Evolutionary conservation across 1,140 invertebrate species (phyloP).

Genomic region (Chionoecetes opilio): DNA sequence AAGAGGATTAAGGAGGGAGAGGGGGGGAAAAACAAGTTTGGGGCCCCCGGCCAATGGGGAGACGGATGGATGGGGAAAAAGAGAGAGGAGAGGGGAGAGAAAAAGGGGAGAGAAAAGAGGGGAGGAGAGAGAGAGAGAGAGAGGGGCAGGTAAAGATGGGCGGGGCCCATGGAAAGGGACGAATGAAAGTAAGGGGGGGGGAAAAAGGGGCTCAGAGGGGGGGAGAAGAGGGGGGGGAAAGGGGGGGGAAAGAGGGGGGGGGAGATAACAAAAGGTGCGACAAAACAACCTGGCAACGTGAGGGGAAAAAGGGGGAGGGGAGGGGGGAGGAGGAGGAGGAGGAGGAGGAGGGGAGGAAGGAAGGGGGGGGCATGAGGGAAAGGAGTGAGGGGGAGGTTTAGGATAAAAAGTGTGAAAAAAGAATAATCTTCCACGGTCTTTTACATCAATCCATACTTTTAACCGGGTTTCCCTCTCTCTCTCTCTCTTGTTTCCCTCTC

Average conservation of each 20-base stretch:
- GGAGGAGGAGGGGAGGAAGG: neutral
- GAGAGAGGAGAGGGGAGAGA: neutral
- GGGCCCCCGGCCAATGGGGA: neutral
- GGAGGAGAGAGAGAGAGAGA: conserved; percentile 22
- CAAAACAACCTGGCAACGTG: no score
- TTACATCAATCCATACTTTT: neutral
- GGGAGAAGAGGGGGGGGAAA: neutral
- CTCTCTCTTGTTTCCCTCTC: neutral
- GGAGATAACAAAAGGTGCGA: no score
- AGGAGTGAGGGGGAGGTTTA: neutral
- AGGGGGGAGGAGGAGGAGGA: neutral
- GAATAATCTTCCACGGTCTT: neutral
- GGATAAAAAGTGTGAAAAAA: neutral
- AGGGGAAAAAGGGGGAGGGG: neutral
- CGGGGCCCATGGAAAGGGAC: neutral
- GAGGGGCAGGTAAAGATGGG: neutral
- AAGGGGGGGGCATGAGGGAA: neutral
- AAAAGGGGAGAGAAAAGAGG: neutral
- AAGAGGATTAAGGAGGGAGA: neutral
- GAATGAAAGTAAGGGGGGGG: neutral
- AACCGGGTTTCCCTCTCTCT: neutral
- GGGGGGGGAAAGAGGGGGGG: no score
- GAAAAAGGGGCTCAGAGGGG: neutral
- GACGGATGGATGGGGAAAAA: neutral
- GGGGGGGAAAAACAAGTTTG: neutral